A percentile compares a stretch with the other conserved stretches of the same genome.
Evolutionary conservation across 2,888 invertebrate genomes (phyloP).

Genomic region (Plagodis dolabraria): DNA sequence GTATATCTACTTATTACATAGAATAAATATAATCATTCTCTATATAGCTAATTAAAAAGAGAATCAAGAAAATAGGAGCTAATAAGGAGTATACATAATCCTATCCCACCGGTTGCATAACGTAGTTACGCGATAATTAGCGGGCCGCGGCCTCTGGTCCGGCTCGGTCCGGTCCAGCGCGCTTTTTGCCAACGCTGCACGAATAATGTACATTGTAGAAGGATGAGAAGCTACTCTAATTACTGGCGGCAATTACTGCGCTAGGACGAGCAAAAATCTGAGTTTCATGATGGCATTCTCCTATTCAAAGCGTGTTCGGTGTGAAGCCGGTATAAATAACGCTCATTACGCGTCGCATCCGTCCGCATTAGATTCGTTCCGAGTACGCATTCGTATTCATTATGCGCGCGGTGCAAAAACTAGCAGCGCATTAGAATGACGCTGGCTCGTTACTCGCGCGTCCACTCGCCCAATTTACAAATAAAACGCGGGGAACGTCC

Average conservation of each 20-base stretch:
- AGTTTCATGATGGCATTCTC: conserved; percentile 34
- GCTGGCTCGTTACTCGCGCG: conserved; percentile 47
- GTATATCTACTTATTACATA: no score
- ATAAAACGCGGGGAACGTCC: conserved; percentile 81
- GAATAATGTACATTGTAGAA: neutral
- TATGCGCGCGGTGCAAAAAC: conserved; percentile 74
- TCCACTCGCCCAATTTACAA: conserved; percentile 76
- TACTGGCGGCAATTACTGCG: conserved; percentile 18
- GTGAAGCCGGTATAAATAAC: conserved; percentile 45
- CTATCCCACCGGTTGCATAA: conserved; percentile 3
- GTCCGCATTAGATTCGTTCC: conserved; percentile 66
- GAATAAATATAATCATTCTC: no score
- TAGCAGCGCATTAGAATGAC: conserved; percentile 81
- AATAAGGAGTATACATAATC: no score
- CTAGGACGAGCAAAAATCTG: conserved; percentile 33
- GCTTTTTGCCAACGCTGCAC: conserved; percentile 7
- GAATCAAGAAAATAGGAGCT: conserved; percentile 2
- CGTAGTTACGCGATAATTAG: conserved; percentile 4
- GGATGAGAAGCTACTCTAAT: conserved; percentile 19
- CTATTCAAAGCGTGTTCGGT: conserved; percentile 32
- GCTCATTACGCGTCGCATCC: conserved; percentile 60
- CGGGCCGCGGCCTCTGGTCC: neutral
- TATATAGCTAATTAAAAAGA: no score
- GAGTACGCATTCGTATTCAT: conserved; percentile 77
- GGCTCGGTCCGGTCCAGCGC: neutral